These are phyloP conservation scores for Sisyra terminalis DNA, from an alignment of 2,888 invertebrate genomes.

Conservation along the genomic window DNA sequence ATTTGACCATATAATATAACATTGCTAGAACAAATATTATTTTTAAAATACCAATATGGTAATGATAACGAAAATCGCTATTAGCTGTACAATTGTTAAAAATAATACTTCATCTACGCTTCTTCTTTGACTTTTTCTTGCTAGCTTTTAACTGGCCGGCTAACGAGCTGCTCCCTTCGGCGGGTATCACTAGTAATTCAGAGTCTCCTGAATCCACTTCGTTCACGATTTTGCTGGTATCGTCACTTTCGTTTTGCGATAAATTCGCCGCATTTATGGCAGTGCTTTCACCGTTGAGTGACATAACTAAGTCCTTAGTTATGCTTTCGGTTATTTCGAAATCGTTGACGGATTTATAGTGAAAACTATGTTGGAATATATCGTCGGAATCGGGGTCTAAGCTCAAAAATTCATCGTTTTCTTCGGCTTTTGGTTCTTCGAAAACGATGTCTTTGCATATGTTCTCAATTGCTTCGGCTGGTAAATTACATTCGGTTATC, in stretches of 20 bases:
- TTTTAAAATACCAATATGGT: conserved; percentile 3
- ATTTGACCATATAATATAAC: conserved; percentile 7
- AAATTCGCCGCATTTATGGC: conserved; percentile 16
- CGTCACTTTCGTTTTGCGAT: conserved; percentile 38
- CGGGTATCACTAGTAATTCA: conserved; percentile 11
- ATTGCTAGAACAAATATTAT: conserved; percentile 8
- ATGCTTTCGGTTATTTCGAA: background rate
- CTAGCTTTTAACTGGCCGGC: conserved; percentile 24
- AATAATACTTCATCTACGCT: conserved; percentile 34
- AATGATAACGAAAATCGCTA: conserved; percentile 1
- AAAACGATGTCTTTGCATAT: background rate
- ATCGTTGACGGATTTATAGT: background rate
- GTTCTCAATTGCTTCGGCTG: background rate
- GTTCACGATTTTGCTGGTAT: conserved; percentile 19
- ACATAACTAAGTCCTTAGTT: conserved; percentile 13
- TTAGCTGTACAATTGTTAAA: background rate
- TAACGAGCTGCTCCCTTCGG: conserved; percentile 15
- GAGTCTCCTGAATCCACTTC: conserved; percentile 23
- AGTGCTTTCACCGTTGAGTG: conserved; percentile 37
- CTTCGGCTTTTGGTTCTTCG: background rate
- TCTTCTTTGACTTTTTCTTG: conserved; percentile 40
- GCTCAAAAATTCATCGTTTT: conserved; percentile 7
- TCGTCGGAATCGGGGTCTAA: conserved; percentile 5
- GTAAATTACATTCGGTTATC: too few species aligned
- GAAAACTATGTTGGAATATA: too few species aligned